A percentile compares a stretch with the other conserved stretches of the same genome.
These are phyloP conservation scores for Phasia obesa DNA, from an alignment of 2,888 invertebrate species.

Conservation along the genomic window DNA sequence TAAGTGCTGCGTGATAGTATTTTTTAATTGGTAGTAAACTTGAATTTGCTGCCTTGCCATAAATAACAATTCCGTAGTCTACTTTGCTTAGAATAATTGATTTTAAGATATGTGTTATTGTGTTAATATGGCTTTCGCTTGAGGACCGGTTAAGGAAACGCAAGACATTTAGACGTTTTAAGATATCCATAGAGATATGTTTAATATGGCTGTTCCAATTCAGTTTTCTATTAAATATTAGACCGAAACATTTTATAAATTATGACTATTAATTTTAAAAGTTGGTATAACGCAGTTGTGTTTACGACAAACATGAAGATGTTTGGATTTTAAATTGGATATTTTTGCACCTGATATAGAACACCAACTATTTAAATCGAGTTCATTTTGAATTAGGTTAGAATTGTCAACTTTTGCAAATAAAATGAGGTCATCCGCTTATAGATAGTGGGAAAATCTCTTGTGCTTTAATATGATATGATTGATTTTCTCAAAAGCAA, in stretches of 20 bases:
- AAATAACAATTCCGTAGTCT: not conserved
- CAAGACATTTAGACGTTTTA: not conserved
- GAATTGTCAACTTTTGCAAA: not conserved
- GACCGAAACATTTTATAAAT: not conserved
- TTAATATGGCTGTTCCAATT: constrained; percentile 1
- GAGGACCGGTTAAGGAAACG: not conserved
- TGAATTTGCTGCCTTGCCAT: not conserved
- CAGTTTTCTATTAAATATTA: constrained; percentile 19
- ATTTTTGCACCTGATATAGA: not conserved
- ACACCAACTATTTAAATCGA: not conserved
- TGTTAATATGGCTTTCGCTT: not conserved
- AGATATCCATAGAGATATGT: not conserved
- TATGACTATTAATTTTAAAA: constrained; percentile 13
- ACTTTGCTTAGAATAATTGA: not conserved
- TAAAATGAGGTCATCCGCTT: not conserved
- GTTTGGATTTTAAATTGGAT: not conserved
- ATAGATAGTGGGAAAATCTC: not conserved
- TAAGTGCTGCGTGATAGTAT: not conserved
- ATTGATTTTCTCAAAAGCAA: constrained; percentile 6
- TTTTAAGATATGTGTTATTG: not conserved
- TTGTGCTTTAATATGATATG: not conserved
- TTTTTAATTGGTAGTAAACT: not conserved
- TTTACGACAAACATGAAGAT: constrained; percentile 11
- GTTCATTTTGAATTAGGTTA: not conserved
- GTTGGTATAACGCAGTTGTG: not conserved